phyloP scores from a whole-genome alignment of 2,888 invertebrate species.

The Lydus trimaculatus region DNA sequence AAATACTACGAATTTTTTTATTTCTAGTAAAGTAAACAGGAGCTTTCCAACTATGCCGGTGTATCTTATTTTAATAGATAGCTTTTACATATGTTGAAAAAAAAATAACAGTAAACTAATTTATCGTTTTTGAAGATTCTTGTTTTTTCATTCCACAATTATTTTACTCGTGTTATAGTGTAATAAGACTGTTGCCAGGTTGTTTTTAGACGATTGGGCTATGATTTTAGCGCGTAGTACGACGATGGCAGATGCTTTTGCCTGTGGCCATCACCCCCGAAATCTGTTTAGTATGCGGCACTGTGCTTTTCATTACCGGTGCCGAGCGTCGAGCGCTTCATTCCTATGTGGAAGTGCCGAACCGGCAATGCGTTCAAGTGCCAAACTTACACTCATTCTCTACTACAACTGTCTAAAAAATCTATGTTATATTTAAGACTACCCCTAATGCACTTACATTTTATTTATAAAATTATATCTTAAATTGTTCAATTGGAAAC shows the following conservation, averaged over 20 bases:
- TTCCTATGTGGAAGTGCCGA: constrained; percentile 48
- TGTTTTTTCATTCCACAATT: not conserved
- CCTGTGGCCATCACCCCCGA: constrained; percentile 45
- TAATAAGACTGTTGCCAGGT: constrained; percentile 8
- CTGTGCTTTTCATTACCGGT: constrained; percentile 69
- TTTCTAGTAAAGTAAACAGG: no score
- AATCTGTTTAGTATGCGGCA: constrained; percentile 67
- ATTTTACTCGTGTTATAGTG: not conserved
- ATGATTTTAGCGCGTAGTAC: constrained; percentile 29
- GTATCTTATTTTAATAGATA: no score
- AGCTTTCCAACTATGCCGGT: no score
- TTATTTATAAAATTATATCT: not conserved
- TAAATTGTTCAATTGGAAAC: not conserved
- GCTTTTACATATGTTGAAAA: no score
- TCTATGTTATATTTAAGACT: constrained; percentile 23
- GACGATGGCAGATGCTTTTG: constrained; percentile 37
- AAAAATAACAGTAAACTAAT: constrained; percentile 12
- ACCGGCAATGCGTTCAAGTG: constrained; percentile 40
- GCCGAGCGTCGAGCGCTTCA: constrained; percentile 57
- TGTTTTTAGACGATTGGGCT: constrained; percentile 13
- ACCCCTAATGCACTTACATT: constrained; percentile 19
- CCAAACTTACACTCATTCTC: constrained; percentile 32
- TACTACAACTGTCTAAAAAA: constrained; percentile 25
- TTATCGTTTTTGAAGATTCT: not conserved
- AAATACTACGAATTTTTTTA: not conserved